Conservation (phyloP, 1,140 invertebrate species). For the Batillaria attramentaria region DNA sequence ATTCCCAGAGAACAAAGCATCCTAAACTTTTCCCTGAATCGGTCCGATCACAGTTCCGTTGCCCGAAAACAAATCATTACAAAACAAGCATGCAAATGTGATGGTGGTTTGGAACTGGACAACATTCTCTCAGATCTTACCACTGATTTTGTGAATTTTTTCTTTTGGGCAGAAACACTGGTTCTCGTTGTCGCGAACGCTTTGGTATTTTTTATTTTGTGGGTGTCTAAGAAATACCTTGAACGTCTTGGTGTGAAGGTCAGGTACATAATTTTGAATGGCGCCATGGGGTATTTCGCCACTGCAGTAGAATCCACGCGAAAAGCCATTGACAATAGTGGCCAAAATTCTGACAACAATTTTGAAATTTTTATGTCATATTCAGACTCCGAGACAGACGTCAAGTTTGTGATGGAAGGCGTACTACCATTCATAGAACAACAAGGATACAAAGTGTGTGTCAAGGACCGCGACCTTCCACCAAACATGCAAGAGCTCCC, state of each 20-base stretch:
- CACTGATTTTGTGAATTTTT: neutral
- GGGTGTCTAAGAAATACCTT: neutral
- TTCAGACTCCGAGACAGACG: constrained; percentile 1
- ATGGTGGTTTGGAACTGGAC: too few relatives aligned
- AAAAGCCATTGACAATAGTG: neutral
- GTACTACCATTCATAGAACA: neutral
- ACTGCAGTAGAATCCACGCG: neutral
- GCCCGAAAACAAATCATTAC: neutral
- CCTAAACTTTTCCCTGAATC: neutral
- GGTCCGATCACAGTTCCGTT: neutral
- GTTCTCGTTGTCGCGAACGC: neutral
- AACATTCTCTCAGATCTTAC: too few relatives aligned
- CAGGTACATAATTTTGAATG: neutral
- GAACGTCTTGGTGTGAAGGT: neutral
- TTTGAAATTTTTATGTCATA: constrained; percentile 20
- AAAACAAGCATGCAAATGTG: neutral
- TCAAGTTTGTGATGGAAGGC: neutral
- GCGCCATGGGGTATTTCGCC: neutral
- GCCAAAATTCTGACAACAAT: neutral
- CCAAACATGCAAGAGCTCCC: neutral
- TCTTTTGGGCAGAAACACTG: neutral
- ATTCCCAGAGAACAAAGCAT: neutral
- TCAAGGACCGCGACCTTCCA: constrained; percentile 3
- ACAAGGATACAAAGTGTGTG: neutral
- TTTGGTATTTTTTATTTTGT: neutral